These are phyloP conservation scores for Brachypalpus laphriformis DNA, from an alignment of 2,888 invertebrate species.

Conservation along the genomic window DNA sequence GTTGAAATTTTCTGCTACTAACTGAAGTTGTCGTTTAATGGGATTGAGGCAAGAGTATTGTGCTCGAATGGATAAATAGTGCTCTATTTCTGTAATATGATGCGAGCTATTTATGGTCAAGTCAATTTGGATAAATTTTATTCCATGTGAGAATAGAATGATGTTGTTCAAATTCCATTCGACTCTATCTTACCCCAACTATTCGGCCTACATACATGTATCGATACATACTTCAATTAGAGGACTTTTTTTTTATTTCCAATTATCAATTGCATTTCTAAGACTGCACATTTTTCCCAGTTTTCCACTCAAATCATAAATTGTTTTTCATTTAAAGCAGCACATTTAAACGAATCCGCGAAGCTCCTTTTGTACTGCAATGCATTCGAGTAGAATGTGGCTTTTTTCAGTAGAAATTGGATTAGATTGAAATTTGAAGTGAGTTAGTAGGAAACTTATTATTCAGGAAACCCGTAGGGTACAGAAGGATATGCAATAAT, in stretches of 20 bases:
- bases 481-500: background rate
- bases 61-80: no score
- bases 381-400: background rate
- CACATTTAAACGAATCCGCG: background rate
- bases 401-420: background rate
- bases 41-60: background rate
- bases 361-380: background rate
- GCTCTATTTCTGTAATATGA: background rate
- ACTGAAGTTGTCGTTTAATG: background rate
- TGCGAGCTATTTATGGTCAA: no score
- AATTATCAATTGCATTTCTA: background rate
- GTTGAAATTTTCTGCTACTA: constrained; percentile 6
- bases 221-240: no score
- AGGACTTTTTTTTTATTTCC: no score
- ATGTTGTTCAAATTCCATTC: no score
- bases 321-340: background rate
- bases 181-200: no score
- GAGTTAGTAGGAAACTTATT: background rate
- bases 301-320: background rate
- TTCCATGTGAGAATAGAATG: no score
- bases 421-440: background rate
- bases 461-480: background rate
- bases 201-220: no score
- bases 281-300: background rate
- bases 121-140: no score